These are phyloP conservation scores for Volucella zonaria DNA, from an alignment of 2,888 invertebrate species.

Conservation along the genomic window DNA sequence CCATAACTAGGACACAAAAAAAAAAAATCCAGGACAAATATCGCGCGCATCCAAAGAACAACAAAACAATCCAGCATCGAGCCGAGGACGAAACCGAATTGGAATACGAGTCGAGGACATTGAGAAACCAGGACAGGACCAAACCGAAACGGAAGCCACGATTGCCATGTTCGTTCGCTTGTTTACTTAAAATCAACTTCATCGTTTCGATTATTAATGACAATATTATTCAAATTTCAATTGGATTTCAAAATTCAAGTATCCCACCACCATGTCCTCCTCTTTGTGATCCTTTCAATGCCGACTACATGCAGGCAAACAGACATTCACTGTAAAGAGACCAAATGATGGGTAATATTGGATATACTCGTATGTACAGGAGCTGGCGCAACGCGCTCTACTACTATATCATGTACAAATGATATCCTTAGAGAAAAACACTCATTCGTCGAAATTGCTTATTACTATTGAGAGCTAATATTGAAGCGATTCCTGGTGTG, in stretches of 20 bases:
- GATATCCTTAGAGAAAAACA: constrained; percentile 54
- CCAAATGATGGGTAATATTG: no score
- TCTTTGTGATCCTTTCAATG: neutral
- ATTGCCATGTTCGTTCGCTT: constrained; percentile 62
- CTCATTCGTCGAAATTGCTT: constrained; percentile 50
- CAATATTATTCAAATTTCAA: constrained; percentile 72
- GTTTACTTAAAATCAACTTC: constrained; percentile 71
- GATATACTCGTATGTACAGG: neutral
- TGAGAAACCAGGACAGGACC: neutral
- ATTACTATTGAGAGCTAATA: constrained; percentile 65
- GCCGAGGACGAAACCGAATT: constrained; percentile 15
- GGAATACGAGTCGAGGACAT: no score
- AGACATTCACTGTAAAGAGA: no score
- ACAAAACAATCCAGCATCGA: constrained; percentile 35
- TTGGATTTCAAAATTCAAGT: constrained; percentile 62
- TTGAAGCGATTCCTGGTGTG: constrained; percentile 16
- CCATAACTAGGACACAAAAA: constrained; percentile 35
- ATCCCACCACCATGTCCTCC: constrained; percentile 6
- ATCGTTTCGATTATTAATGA: constrained; percentile 72
- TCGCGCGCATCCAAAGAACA: constrained; percentile 22
- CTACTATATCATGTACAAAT: constrained; percentile 11
- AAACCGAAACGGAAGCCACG: constrained; percentile 4
- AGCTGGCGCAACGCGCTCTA: neutral
- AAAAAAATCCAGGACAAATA: constrained; percentile 29
- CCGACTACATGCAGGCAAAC: no score